Conservation (phyloP, 2,888 invertebrate species). For the Brenthis hecate region DNA sequence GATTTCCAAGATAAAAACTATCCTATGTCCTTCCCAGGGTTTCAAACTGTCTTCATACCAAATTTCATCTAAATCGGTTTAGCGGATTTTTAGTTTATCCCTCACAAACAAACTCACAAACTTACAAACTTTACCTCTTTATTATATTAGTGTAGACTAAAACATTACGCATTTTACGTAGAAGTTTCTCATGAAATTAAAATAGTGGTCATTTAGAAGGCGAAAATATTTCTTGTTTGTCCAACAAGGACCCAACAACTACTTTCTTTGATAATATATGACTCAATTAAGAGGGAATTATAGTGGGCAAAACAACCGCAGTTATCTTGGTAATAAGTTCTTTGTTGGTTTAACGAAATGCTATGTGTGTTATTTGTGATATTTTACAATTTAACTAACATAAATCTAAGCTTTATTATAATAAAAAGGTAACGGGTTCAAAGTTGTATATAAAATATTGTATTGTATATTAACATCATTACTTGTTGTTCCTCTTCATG, state of each 20-base stretch:
- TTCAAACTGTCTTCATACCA: too few relatives aligned
- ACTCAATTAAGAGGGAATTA: constrained; percentile 40
- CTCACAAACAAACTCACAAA: too few relatives aligned
- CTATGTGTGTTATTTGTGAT: constrained; percentile 1
- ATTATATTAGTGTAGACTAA: too few relatives aligned
- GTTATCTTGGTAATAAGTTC: constrained; percentile 33
- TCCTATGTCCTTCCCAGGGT: too few relatives aligned
- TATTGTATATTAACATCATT: too few relatives aligned
- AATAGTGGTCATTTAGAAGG: constrained; percentile 13
- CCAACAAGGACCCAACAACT: constrained; percentile 22
- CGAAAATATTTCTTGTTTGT: constrained; percentile 18
- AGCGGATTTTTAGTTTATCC: too few relatives aligned
- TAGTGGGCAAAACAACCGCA: constrained; percentile 30
- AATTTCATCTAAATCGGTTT: too few relatives aligned
- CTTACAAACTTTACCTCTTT: too few relatives aligned
- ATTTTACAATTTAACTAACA: background rate
- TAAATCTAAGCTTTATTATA: background rate
- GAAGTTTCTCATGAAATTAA: background rate
- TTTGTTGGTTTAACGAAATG: constrained; percentile 28
- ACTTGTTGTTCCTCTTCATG: too few relatives aligned
- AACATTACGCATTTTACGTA: background rate
- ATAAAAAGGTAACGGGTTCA: too few relatives aligned
- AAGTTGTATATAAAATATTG: too few relatives aligned
- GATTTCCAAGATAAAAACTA: too few relatives aligned
- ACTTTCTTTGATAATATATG: constrained; percentile 40